Evolutionary conservation across 92 coral and sea anemone species (phyloP), one percentile per base, ranked within the genome.

Genomic region (Actinostola sp.): DNA sequence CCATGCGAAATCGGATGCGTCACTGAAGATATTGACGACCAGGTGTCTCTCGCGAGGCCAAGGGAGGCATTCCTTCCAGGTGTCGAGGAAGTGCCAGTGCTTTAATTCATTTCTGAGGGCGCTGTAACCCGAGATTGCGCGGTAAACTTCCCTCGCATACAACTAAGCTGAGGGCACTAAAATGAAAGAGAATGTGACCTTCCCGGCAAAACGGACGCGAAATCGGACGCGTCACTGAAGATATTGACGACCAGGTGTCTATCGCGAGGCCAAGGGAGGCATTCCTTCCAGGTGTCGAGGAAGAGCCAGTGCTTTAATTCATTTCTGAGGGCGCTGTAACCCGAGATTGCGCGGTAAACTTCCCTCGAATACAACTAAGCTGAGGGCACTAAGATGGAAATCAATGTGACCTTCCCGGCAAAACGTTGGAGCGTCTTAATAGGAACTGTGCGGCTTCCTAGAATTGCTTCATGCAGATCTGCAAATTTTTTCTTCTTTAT

Each of bases 1-100:
- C 86, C 91, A 86, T 3, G 82, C 87, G 27, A 66, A 81, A 28
- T 75, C 66, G 28, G 73, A 81, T 10, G 87, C 84, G 54, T 76
- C 84, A 29, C 48, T 57, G 61, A 61, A 67, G 36, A 61, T 53
- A 55, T 39, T 14, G 55, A 82, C 49, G 32, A 68, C 75, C 6
- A 17, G 41, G 43, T 66, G 77, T n/a, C 76, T 35, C 76, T 79
- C 84, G 20, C 50, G 70, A 38, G 71, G 35, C 79, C 85, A 79
- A 38, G 72, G 79, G 11, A 79, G 52, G 39, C 38, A 54, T 4
- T 56, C 79, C 13, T n/a, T 15, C 70, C 79, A 79, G 31, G 56
- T 53, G 38, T 79, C 79, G 16, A 71, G 58, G 20, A 79, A 79
- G 33, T 39, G 44, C 79, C 73, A 71, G 48, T 48, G 61, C 12